These are phyloP conservation scores for Malthinus flaveolus DNA, from an alignment of 2,888 invertebrate genomes.

Conservation along the genomic window DNA sequence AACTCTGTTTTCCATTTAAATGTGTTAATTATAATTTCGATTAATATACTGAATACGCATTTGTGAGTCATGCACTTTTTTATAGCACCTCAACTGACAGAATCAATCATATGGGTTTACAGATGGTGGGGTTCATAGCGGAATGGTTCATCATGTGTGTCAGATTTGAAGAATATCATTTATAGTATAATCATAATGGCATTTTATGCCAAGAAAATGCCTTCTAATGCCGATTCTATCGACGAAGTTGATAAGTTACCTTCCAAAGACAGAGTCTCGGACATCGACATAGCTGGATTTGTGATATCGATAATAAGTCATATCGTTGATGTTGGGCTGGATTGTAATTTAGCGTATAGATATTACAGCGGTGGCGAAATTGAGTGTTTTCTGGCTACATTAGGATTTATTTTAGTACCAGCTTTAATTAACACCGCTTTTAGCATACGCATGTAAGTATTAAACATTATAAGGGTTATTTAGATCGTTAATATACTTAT, in stretches of 20 bases:
- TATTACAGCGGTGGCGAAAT: slow-evolving; percentile 62
- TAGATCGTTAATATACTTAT: background rate
- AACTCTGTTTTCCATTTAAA: too few relatives aligned
- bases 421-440: slow-evolving; percentile 75
- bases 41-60: too few relatives aligned
- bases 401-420: slow-evolving; percentile 72
- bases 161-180: background rate
- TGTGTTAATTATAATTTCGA: too few relatives aligned
- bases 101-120: slow-evolving; percentile 1
- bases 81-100: background rate
- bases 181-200: slow-evolving; percentile 14
- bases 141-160: slow-evolving; percentile 7
- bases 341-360: slow-evolving; percentile 69
- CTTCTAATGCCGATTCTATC: slow-evolving; percentile 32
- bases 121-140: background rate
- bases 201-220: slow-evolving; percentile 24
- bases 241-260: slow-evolving; percentile 66
- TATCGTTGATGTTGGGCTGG: slow-evolving; percentile 69
- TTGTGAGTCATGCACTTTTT: too few relatives aligned
- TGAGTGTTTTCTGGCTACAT: slow-evolving; percentile 69
- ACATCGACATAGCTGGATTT: slow-evolving; percentile 67
- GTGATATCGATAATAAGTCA: slow-evolving; percentile 69
- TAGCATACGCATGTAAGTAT: slow-evolving; percentile 71
- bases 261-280: slow-evolving; percentile 61
- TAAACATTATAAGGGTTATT: background rate